Evolutionary conservation across 2,888 invertebrate genomes (phyloP), one percentile per base, ranked within the genome.

Genomic region (Atrina japonica): DNA sequence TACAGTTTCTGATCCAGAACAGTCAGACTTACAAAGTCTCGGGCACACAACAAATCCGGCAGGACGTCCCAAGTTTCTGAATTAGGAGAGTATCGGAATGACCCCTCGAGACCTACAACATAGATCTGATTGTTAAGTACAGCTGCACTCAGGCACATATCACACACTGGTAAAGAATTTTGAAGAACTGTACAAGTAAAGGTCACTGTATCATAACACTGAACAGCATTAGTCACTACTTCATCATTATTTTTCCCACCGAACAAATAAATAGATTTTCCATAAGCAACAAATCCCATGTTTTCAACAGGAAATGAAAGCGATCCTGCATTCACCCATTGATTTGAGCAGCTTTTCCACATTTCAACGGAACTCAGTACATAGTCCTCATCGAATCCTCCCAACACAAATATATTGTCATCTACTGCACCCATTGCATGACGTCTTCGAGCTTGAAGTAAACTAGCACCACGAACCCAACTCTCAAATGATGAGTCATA

Each of bases 221-320:
- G 87, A 6, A 87, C 86, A 47, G 80, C 76, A 66, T 84, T 85
- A 9, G 87, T 87, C 5, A 87, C 87, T n/a, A 86, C 75, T 63
- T 87, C 87, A 35, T 86, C 85, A 70, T 83, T 83, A 72, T 86
- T 87, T 69, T 87, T 87, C 6, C 87, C 87, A 3, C 87, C 87
- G 76, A 87, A 86, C 27, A 87, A 72, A 69, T 83, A 87, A 45
- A 87, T 84, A 61, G 77, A 76, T 56, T 83, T 84, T 2, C 81
- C 83, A 68, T 77, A 83, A 1, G 86, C 79, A 6, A 83, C 83
- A 74, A 80, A 87, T 2, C 87, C 87, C 87, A 87, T 87, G 68
- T 87, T 87, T 72, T 87, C 87, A n/a, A 87, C 86, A 9, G 86
- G 83, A 21, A 80, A 80, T 49, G 76, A 75, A n/a, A 87, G 76